A percentile compares a stretch with the other conserved stretches of the same genome.
phyloP scores from a whole-genome alignment of 37 sponge, comb jelly and placozoan species.

The Chondrilla cf. caribensis region DNA sequence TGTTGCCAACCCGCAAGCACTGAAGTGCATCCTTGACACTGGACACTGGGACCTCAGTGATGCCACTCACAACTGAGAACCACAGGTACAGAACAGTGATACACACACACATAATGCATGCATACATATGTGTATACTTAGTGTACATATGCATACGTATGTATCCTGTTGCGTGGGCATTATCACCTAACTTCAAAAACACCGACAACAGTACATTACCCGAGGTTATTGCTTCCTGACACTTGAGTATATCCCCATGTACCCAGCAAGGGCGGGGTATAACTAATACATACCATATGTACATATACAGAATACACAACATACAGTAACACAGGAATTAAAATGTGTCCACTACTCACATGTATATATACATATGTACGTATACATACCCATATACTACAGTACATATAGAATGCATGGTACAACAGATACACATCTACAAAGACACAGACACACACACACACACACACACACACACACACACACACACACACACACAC shows the following conservation, averaged over 20 bases:
- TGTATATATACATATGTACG: too few relatives aligned
- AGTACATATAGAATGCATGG: not conserved
- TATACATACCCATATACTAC: not conserved
- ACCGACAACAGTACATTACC: too few relatives aligned
- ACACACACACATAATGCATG: not conserved
- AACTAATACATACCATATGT: too few relatives aligned
- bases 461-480: not conserved
- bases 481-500: not conserved
- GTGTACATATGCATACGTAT: not conserved
- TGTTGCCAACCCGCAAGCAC: constrained; percentile 63
- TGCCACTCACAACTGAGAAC: constrained; percentile 41
- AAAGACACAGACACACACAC: not conserved
- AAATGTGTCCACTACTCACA: too few relatives aligned
- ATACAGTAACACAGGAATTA: too few relatives aligned
- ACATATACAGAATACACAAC: too few relatives aligned
- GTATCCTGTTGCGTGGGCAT: too few relatives aligned
- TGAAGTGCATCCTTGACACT: constrained; percentile 48
- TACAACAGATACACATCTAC: not conserved
- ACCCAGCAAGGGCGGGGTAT: too few relatives aligned
- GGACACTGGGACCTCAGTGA: constrained; percentile 30
- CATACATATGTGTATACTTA: not conserved
- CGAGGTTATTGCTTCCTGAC: too few relatives aligned
- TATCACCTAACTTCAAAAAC: too few relatives aligned
- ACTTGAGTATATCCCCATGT: too few relatives aligned
- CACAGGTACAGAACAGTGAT: not conserved